Base-by-base conservation (phyloP, 1,140 invertebrate genomes). In the Rhyacophila brunnea region DNA sequence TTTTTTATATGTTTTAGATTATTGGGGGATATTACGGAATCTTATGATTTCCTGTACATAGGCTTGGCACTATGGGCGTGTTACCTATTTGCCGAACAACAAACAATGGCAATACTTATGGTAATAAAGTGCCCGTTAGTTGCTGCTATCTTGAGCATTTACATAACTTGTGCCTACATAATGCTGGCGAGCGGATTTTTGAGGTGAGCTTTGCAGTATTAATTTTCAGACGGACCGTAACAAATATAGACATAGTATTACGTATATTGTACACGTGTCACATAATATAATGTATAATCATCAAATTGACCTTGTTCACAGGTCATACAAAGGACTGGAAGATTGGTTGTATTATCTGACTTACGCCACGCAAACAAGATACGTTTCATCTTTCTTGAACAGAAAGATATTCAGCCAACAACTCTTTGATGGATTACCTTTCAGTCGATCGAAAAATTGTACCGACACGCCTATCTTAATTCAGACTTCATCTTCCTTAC, bases 51-150 rank as follows among this genome's bases (percentile, higher is more conserved):
- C 70, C 23, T 83, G 1, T 83, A 83, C 67, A 85, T 88, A 58
- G 75, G 80, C 4, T 71, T 87, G n/a, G 82, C 86, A 0, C 74
- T 95, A 0, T 90, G 88, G 87, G 85, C 88, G 0, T 89, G 87
- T 67, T 92, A 88, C 69, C 80, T 92, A 0, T 87, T 92, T 53
- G 85, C 89, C 0, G 92, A 96, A 68, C 92, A 95, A 68, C 84
- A 93, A 58, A 87, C 90, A 0, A 85, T 95, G 20, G 86, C 89
- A 0, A 80, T 93, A 20, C 79, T 95, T 64, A 87, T 94, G 83
- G 79, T 93, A 6, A 81, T 95, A 0, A 91, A 89, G 67, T 85
- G 86, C 62, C 83, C 87, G 0, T 82, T 92, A 19, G 86, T 83
- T 6, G 89, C 90, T 1, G 86, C 87, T 11, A 83, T 91, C 4